phyloP scores from a whole-genome alignment of 2,888 invertebrate genomes.

The Melanophora roralis region DNA sequence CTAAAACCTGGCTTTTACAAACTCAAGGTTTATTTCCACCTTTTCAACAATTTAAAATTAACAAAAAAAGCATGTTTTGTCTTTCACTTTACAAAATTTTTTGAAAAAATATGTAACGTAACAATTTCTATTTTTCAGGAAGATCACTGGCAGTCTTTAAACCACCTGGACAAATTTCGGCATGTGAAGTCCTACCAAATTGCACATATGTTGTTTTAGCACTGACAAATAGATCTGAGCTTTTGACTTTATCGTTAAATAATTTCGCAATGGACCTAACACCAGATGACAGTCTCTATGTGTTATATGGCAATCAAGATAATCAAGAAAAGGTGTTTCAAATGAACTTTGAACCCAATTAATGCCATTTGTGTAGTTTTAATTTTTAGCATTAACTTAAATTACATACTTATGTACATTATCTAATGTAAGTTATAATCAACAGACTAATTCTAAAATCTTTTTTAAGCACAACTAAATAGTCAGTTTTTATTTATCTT shows the following conservation, averaged over 20 bases:
- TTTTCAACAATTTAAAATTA: too few species aligned
- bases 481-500: too few species aligned
- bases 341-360: conserved; percentile 71
- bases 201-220: conserved; percentile 85
- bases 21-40: too few species aligned
- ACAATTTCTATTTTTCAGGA: conserved; percentile 78
- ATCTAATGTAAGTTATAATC: too few species aligned
- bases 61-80: too few species aligned
- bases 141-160: conserved; percentile 88
- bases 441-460: too few species aligned
- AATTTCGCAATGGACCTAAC: conserved; percentile 70
- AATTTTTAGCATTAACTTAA: neutral
- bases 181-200: conserved; percentile 86
- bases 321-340: conserved; percentile 81
- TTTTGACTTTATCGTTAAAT: conserved; percentile 82
- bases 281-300: conserved; percentile 69
- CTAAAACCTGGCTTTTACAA: too few species aligned
- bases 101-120: too few species aligned
- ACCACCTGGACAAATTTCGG: conserved; percentile 84
- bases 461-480: too few species aligned
- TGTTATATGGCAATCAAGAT: conserved; percentile 79
- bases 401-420: neutral
- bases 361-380: neutral
- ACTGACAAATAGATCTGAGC: conserved; percentile 81
- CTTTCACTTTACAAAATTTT: too few species aligned